Evolutionary conservation across 1,140 invertebrate species (phyloP).

Genomic region (Gryon sp.): DNA sequence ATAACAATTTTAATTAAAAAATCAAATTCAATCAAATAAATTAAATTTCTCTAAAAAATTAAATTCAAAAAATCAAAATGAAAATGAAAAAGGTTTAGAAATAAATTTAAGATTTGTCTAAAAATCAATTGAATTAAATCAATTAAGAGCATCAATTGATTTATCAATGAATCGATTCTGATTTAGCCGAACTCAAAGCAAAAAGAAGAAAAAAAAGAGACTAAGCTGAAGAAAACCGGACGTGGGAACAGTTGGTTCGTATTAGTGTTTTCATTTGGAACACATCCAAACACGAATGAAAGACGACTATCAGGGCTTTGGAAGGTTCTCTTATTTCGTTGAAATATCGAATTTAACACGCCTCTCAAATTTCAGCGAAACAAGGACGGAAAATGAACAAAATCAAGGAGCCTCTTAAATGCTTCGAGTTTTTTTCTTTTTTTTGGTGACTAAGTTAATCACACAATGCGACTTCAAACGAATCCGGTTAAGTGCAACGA

Average conservation of each 20-base stretch:
- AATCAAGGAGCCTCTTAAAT: constrained; percentile 42
- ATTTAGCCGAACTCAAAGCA: constrained; percentile 32
- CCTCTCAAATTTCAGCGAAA: constrained; percentile 46
- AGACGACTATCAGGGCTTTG: constrained; percentile 54
- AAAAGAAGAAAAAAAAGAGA: constrained; percentile 27
- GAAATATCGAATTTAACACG: constrained; percentile 62
- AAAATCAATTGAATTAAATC: too few species aligned
- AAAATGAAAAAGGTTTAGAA: too few species aligned
- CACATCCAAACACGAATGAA: constrained; percentile 62
- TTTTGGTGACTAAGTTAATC: constrained; percentile 41
- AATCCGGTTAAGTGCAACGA: constrained; percentile 51
- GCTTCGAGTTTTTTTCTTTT: constrained; percentile 13
- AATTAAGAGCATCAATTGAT: constrained; percentile 46
- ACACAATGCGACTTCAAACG: constrained; percentile 53
- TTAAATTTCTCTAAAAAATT: too few species aligned
- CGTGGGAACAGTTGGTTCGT: constrained; percentile 62
- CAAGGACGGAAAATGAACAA: constrained; percentile 19
- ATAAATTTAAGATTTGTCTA: too few species aligned
- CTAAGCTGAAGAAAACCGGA: constrained; percentile 49
- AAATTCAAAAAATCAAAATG: too few species aligned
- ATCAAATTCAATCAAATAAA: too few species aligned
- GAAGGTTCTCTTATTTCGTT: constrained; percentile 60
- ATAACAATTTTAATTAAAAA: too few species aligned
- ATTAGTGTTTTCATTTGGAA: constrained; percentile 63
- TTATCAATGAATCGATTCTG: constrained; percentile 40